Evolutionary conservation across 2,888 invertebrate genomes (phyloP), one percentile per base, ranked within the genome.

Genomic region (Rugalucina vietnamica): DNA sequence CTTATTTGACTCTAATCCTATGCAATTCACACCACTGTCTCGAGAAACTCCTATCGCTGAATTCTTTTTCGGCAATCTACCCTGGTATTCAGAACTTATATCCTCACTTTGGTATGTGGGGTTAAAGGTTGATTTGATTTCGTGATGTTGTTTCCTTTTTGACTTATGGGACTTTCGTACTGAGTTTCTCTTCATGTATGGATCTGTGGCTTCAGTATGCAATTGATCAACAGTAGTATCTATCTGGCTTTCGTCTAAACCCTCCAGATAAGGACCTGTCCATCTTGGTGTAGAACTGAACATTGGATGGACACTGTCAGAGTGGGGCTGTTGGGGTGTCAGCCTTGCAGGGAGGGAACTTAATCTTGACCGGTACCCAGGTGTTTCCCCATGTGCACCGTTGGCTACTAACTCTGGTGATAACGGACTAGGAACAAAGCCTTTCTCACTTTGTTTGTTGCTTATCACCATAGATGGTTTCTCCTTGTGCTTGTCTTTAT

Each of bases 1-100:
- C 4, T 37, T 79, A n/a, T n/a, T n/a, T 54, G 76, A 74, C n/a
- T 80, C 84, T 1, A 93, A 82, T 4, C 93, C 94, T 1, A 93
- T 85, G 88, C 93, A 93, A 88, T 94, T 94, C 1, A 94, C 94
- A 18, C 94, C 94, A 86, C 93, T 94, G 78, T 93, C 93, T 4
- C 91, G 82, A 8, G 94, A 94, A 70, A 87, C 86, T 12, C 91
- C 91, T 34, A 89, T 83, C n/a, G 85, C 65, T 10, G 92, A 89
- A 73, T 91, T 88, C 88, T 92, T 93, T 57, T 90, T 90, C 0
- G 92, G 92, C 79, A 93, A 76, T 54, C 89, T 89, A 12, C 94
- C 93, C 34, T 91, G 90, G 82, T 93, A 93, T 76, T 93, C 92
- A 76, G 85, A 90, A 70, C 90, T 91, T n/a, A 92, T 93, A 76